Evolutionary conservation across 2,797 vertebrate species (phyloP).

Genomic region (Florisuga fusca): DNA sequence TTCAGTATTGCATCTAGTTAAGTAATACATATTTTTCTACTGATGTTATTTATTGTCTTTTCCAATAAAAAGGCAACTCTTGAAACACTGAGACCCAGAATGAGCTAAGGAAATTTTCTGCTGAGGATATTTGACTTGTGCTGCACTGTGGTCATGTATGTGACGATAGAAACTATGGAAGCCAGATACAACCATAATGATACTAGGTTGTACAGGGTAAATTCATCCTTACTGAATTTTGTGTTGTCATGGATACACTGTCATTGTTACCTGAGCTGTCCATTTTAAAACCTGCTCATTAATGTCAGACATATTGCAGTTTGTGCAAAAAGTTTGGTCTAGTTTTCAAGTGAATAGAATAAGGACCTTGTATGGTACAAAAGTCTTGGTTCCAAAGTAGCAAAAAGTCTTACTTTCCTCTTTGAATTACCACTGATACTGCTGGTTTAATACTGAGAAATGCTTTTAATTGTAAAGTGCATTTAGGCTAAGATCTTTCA

Average conservation of each 20-base stretch:
- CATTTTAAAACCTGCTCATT: background rate
- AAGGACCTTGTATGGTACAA: background rate
- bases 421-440: background rate
- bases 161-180: background rate
- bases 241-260: background rate
- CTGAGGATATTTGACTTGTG: background rate
- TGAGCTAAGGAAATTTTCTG: background rate
- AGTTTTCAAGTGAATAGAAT: background rate
- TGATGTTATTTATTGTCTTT: background rate
- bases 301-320: background rate
- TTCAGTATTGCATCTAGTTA: background rate
- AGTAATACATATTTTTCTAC: background rate
- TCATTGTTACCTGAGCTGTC: background rate
- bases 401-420: background rate
- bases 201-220: background rate
- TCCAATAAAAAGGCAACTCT: background rate
- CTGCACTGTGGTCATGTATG: background rate
- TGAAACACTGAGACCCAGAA: background rate
- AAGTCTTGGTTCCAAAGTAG: background rate
- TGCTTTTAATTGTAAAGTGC: background rate
- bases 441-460: background rate
- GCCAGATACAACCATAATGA: background rate
- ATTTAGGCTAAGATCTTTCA: background rate
- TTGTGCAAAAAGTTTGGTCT: background rate
- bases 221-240: background rate